Evolutionary conservation across 2,888 invertebrate species (phyloP), one percentile per base, ranked within the genome.

Genomic region (Caenorhabditis zanzibari): DNA sequence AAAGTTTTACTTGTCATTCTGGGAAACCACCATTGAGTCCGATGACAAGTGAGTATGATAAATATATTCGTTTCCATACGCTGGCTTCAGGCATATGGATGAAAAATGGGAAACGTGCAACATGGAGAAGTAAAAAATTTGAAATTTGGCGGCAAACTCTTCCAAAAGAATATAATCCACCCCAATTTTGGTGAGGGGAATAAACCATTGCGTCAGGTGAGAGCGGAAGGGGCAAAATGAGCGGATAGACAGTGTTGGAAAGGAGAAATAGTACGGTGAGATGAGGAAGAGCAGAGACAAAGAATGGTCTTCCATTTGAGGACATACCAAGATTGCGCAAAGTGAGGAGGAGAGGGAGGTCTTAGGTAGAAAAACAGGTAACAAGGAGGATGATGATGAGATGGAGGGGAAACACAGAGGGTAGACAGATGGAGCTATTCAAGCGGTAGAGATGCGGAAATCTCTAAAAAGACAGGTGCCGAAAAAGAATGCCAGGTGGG

Each of bases 31-130:
- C 32, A 32, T 38, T 22, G 52, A 35, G 56, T 75, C 64, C 66
- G 75, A 69, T 63, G 77, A 71, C 71, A 63, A 77, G 69, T 54
- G 77, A 71, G 69, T 63, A 69, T 77, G 77, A 77, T 77, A 38
- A 56, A 71, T 77, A 12, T 35, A n/a, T n/a, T n/a, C 24, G 24
- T 59, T 76, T 66, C 59, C 66, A 64, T n/a, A 38, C 56, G 47
- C 41, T 54, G 58, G 14, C 41, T 47, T 54, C 38, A 26, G 49
- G 12, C 38, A 44, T 56, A 64, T 54, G 54, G 52, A 76, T 76
- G 76, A 76, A 71, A 77, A 77, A 69, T 63, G 68, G 56, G 72
- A 72, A 72, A 41, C n/a, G 47, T 5, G 5, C n/a, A 35, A 58
- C 24, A 28, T n/a, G 26, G 22, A 44, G 26, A 26, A 24, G 41